Evolutionary conservation across 2,797 vertebrate genomes (phyloP).

Genomic region (Xenopus petersii): DNA sequence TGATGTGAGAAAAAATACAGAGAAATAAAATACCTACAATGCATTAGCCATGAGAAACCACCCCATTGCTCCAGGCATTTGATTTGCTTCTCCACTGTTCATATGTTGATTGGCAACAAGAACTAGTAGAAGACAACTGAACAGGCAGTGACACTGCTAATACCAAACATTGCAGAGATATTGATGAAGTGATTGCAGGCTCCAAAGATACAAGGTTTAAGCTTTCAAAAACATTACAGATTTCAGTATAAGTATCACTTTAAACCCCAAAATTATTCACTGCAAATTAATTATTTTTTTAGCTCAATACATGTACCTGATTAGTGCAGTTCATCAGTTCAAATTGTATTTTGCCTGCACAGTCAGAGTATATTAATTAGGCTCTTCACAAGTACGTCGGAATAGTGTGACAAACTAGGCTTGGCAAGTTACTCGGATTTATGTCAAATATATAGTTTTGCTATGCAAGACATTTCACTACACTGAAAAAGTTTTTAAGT

Average conservation of each 20-base stretch:
- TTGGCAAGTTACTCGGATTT: constrained; percentile 12
- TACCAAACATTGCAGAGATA: no score
- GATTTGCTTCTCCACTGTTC: no score
- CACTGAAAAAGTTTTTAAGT: no score
- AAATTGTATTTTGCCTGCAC: constrained; percentile 37
- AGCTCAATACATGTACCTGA: constrained; percentile 11
- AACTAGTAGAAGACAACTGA: no score
- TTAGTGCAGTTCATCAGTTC: constrained; percentile 30
- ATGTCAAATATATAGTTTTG: constrained; percentile 23
- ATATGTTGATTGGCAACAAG: no score
- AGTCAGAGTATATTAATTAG: constrained; percentile 41
- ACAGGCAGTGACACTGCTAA: no score
- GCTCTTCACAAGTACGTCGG: neutral
- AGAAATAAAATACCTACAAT: no score
- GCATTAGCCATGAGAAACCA: no score
- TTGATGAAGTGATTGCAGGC: no score
- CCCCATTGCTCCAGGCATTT: no score
- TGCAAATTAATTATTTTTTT: constrained; percentile 14
- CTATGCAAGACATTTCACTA: constrained; percentile 1
- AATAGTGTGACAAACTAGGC: constrained; percentile 18
- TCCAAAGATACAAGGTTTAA: no score
- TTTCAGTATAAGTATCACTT: neutral
- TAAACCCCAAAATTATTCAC: neutral
- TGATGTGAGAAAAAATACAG: no score
- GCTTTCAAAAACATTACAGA: neutral